Base-by-base conservation (phyloP, 2,888 invertebrate genomes). In the Cryptosula pallasiana region DNA sequence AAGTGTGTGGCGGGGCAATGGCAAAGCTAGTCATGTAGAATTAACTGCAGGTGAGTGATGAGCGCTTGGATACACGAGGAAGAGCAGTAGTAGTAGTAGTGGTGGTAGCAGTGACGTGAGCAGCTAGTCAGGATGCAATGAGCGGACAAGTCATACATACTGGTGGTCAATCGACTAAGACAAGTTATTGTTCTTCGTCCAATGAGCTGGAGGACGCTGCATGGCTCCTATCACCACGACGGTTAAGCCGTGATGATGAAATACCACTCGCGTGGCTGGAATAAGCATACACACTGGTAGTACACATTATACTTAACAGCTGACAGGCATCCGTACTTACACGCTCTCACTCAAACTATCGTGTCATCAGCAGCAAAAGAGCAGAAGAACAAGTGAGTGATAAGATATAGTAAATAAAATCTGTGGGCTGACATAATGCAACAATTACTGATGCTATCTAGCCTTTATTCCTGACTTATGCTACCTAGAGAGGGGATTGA, bases 91-190 rank as follows among this genome's bases (percentile, higher is more conserved):
- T 57, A 57, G 57, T 5, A 5, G 25, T 5, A 13, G 45, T n/a
- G 55, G 55, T 55, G 55, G 23, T 3, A n/a, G 55, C 16, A 13
- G 63, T 13, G 32, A 16, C 63, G 32, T 20, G 9, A 57, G 57
- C 57, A 32, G 63, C 27, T 9, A 16, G 27, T 32, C 29, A 25
- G 63, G 63, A 63, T 63, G 63, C 63, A 27, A 9, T 32, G 63
- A 63, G 63, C 63, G n/a, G 27, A 63, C 63, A 32, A 5, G 25
- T 27, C 32, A 63, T 63, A 63, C 63, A 63, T 63, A 63, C 63
- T 63, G 27, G 63, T 29, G 27, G 25, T 57, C 23, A 57, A 57
- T 45, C 23, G 57, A 57, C 57, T 25, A 63, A 20, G 45, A 63
- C 13, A 9, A 63, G 32, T 63, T 63, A 63, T 32, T 63, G 63